These are phyloP conservation scores for Uropsilus gracilis DNA, from an alignment of 2,113 vertebrate genomes.

Conservation along the genomic window DNA sequence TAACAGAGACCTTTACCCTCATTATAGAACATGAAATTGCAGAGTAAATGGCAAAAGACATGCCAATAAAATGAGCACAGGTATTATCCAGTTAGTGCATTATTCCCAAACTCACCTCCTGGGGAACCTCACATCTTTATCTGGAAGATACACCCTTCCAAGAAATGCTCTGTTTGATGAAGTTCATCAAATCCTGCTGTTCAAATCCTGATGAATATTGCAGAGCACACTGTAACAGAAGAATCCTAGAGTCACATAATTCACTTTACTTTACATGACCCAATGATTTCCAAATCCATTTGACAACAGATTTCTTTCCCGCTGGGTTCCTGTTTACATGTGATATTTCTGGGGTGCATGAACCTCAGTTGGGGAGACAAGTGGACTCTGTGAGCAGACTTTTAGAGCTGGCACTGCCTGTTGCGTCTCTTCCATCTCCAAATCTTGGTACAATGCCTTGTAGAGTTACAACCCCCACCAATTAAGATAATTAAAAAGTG, in stretches of 20 bases:
- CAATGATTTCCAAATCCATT: background rate
- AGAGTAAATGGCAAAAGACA: background rate
- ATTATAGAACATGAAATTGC: background rate
- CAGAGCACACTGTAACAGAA: background rate
- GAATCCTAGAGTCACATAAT: background rate
- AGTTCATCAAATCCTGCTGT: no score
- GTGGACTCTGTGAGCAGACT: no score
- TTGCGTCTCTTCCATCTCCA: background rate
- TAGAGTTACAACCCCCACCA: background rate
- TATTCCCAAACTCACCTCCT: background rate
- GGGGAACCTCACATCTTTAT: fast-evolving
- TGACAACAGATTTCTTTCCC: background rate
- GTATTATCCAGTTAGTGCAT: background rate
- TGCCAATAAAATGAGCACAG: background rate
- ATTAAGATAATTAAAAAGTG: background rate
- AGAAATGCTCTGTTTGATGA: background rate
- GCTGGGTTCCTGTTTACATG: background rate
- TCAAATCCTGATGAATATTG: no score
- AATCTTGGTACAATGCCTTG: background rate
- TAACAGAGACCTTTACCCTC: background rate
- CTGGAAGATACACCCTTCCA: background rate
- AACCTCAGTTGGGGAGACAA: background rate
- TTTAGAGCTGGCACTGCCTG: background rate
- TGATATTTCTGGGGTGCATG: background rate
- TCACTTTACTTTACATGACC: background rate